A percentile compares a stretch with the other conserved stretches of the same genome.
phyloP scores from a whole-genome alignment of 2,888 invertebrate species.

The Habrosyne pyritoides region DNA sequence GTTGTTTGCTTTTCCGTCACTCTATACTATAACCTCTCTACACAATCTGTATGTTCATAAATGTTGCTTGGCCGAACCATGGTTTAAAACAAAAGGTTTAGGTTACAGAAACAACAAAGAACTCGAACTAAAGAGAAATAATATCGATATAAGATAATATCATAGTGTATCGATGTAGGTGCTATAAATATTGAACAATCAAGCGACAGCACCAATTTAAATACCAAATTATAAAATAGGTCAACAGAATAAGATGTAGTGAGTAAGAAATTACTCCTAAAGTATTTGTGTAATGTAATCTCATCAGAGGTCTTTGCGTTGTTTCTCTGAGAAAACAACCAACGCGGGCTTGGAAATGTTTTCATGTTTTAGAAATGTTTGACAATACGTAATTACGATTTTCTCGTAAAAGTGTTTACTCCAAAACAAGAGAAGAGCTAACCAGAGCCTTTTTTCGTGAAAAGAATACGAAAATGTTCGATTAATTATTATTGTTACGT shows the following conservation, averaged over 20 bases:
- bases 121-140: too few relatives aligned
- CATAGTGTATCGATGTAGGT: too few relatives aligned
- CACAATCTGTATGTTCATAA: too few relatives aligned
- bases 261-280: not conserved
- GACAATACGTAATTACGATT: not conserved
- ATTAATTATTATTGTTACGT: too few relatives aligned
- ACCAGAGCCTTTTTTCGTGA: not conserved
- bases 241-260: not conserved
- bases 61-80: too few relatives aligned
- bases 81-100: too few relatives aligned
- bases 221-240: not conserved
- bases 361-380: not conserved
- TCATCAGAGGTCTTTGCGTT: not conserved
- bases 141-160: too few relatives aligned
- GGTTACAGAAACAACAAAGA: too few relatives aligned
- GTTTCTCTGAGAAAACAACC: not conserved
- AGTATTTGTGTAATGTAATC: constrained; percentile 1
- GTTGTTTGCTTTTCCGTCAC: too few relatives aligned
- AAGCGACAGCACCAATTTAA: not conserved
- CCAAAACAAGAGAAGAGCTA: not conserved
- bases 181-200: not conserved
- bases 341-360: not conserved
- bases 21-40: too few relatives aligned
- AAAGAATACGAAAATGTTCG: not conserved
- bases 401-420: not conserved